Percentiles rank a stretch among this genome's conserved stretches.
Evolutionary conservation across 1,140 invertebrate species (phyloP).

Genomic region (Neotoxoptera formosana): DNA sequence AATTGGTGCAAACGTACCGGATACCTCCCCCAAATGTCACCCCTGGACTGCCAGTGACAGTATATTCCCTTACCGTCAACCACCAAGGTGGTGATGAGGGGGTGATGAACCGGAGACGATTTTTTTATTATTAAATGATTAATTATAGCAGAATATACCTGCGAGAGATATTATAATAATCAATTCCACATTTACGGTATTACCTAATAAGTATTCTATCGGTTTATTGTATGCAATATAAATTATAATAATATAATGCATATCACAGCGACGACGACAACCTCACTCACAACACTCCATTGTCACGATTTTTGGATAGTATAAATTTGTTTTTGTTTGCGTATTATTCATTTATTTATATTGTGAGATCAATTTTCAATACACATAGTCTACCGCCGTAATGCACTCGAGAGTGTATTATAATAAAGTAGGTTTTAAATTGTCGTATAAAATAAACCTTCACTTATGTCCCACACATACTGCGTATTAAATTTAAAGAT

Average conservation of each 20-base stretch:
- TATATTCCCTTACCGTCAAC: no score
- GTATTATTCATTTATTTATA: not conserved
- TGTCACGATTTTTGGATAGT: no score
- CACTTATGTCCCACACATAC: not conserved
- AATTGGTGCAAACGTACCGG: no score
- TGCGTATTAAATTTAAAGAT: constrained; percentile 7
- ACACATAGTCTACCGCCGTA: not conserved
- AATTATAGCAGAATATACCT: no score
- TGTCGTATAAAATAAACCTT: not conserved
- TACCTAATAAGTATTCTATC: no score
- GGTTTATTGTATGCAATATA: not conserved
- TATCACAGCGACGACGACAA: not conserved
- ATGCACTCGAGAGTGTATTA: no score
- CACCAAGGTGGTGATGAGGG: no score
- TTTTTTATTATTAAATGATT: no score
- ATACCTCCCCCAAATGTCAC: no score
- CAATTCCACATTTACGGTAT: not conserved
- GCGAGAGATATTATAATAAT: not conserved
- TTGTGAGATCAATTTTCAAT: not conserved
- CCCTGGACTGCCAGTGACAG: no score
- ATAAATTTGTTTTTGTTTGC: no score
- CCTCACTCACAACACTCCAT: not conserved
- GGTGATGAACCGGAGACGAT: no score
- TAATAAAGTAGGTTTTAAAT: not conserved
- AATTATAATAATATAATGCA: not conserved